Evolutionary conservation across 1,140 invertebrate genomes (phyloP).

Genomic region (Himalopsyche phryganea): DNA sequence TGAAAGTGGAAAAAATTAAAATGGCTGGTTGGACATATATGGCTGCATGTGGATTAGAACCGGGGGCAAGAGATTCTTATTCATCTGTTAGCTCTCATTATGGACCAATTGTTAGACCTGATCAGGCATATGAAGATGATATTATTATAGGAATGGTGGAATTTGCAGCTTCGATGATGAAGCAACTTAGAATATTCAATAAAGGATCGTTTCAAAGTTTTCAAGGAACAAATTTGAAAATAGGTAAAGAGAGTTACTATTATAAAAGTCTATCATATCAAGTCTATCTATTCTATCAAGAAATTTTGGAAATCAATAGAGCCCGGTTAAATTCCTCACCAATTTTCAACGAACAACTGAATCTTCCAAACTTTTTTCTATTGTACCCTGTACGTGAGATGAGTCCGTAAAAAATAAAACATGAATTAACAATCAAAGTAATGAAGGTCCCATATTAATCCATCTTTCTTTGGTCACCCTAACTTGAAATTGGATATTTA

Average conservation of each 20-base stretch:
- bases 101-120: constrained; percentile 17
- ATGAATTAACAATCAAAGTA: too few species aligned
- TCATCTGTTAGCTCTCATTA: constrained; percentile 42
- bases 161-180: constrained; percentile 53
- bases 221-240: constrained; percentile 51
- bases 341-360: too few species aligned
- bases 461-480: too few species aligned
- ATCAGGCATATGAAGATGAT: constrained; percentile 38
- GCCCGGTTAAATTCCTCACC: too few species aligned
- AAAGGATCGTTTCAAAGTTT: constrained; percentile 49
- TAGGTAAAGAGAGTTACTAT: constrained; percentile 50
- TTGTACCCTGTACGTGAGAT: too few species aligned
- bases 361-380: too few species aligned
- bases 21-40: constrained; percentile 91
- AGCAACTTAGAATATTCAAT: constrained; percentile 51
- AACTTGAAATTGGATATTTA: too few species aligned
- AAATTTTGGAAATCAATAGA: too few species aligned
- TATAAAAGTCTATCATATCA: too few species aligned
- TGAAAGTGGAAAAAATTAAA: constrained; percentile 84
- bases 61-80: constrained; percentile 61
- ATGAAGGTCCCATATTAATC: too few species aligned
- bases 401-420: too few species aligned
- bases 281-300: too few species aligned
- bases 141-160: constrained; percentile 50
- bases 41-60: constrained; percentile 86